Percentiles rank a stretch among this genome's conserved stretches.
phyloP scores from a whole-genome alignment of 2,113 vertebrate genomes.

The Eira barbara region DNA sequence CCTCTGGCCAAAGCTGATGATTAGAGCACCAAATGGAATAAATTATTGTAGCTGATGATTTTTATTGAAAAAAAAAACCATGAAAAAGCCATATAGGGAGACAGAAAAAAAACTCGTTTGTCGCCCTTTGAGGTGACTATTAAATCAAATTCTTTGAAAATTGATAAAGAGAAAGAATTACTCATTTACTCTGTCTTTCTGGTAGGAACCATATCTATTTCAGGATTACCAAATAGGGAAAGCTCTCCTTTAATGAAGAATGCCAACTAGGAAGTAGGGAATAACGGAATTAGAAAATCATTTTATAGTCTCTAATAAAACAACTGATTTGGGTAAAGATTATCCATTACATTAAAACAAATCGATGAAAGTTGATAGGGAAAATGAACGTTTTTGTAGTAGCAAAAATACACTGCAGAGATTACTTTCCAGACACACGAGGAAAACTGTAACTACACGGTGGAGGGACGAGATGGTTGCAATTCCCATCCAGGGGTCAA shows the following conservation, averaged over 20 bases:
- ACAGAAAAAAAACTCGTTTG: not conserved
- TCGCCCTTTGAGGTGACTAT: not conserved
- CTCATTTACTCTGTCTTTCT: not conserved
- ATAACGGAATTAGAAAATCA: not conserved
- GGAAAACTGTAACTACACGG: not conserved
- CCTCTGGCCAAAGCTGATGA: not conserved
- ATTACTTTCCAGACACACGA: not conserved
- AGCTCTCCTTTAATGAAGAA: not conserved
- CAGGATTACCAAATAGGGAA: not conserved
- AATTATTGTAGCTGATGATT: not conserved
- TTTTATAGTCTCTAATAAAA: not conserved
- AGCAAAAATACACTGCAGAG: not conserved
- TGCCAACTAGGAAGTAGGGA: not conserved
- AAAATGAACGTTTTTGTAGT: not conserved
- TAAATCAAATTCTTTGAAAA: slow-evolving; percentile 7
- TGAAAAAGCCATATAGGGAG: not conserved
- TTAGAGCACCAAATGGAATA: not conserved
- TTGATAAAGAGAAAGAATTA: not conserved
- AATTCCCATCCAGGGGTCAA: not conserved
- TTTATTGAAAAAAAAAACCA: not conserved
- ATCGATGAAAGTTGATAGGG: not conserved
- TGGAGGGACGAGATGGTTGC: not conserved
- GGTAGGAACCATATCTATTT: not conserved
- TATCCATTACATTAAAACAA: not conserved
- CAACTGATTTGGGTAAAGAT: not conserved